Evolutionary conservation across 2,797 vertebrate species (phyloP).

Genomic region (Leptodactylus fallax): DNA sequence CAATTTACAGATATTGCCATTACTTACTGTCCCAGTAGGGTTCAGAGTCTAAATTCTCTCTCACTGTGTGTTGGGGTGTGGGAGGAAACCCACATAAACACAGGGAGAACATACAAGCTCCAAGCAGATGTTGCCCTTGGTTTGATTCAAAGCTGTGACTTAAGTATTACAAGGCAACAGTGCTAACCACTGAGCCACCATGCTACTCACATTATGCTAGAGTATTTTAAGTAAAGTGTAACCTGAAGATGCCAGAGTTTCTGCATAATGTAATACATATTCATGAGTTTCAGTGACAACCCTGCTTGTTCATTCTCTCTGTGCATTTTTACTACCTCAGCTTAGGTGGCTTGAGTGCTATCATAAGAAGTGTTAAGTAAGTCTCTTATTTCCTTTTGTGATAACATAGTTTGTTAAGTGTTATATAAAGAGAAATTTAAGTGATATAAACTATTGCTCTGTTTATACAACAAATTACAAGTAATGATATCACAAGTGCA

Average conservation of each 20-base stretch:
- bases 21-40: too few species aligned
- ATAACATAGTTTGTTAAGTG: conserved; percentile 47
- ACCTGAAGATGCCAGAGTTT: neutral
- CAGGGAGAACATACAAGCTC: too few species aligned
- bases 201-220: too few species aligned
- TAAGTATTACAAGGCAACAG: too few species aligned
- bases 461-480: conserved; percentile 52
- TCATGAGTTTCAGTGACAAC: conserved; percentile 44
- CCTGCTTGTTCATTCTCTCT: conserved; percentile 36
- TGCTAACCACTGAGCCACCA: too few species aligned
- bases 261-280: conserved; percentile 23
- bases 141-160: too few species aligned
- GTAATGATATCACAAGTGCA: conserved; percentile 49
- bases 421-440: conserved; percentile 54
- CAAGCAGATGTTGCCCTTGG: too few species aligned
- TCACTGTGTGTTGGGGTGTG: too few species aligned
- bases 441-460: conserved; percentile 37
- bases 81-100: too few species aligned
- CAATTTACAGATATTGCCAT: too few species aligned
- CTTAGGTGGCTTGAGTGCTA: conserved; percentile 43
- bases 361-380: conserved; percentile 48
- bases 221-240: too few species aligned
- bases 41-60: too few species aligned
- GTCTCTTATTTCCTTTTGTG: conserved; percentile 49
- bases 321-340: conserved; percentile 44